Base-by-base conservation (phyloP, 2,797 vertebrate species). In the Cephalopachus bancanus region DNA sequence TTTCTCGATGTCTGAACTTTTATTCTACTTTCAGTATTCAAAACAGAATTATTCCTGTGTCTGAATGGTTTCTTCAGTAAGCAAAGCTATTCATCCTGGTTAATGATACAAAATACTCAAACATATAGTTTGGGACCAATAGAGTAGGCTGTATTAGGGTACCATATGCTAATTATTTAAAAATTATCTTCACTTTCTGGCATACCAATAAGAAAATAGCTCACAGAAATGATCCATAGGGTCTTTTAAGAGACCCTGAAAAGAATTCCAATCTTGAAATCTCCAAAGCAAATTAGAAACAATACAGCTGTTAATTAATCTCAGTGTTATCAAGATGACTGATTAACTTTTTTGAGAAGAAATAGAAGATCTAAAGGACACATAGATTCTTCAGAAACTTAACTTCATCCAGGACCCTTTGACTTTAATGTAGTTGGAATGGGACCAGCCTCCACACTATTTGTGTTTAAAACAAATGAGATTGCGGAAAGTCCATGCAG, bases 391-490 rank as follows among this genome's bases (percentile, higher is more conserved):
- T 95, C 64, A 91, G 93, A 37, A 92, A 55, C 10, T 91, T 93
- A 84, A 95, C 44, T 87, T 85, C 89, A 84, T 51, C 78, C 86
- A 91, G 49, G 65, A 55, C 33, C 30, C 71, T 94, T 89, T 92
- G 75, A 78, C 93, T 62, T 95, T 84, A 51, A 24, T 57, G 44
- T 57, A 83, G 80, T 22, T 95, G 91, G 95, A 94, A 83, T 11
- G 22, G n/a, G 87, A 80, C 15, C 93, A 97, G 75, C 49, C 72
- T 95, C 92, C 79, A 95, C 91, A 96, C 71, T 28, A 79, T 93
- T 94, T 95, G 89, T 92, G 67, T 89, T 95, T 91, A 75, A 91
- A 95, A 93, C 80, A 97, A 97, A 95, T 49, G 93, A 92, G 78
- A 93, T 90, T 16, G 72, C 64, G 83, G 64, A 76, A 78, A 94